Evolutionary conservation across 1,140 invertebrate species (phyloP), one percentile per base, ranked within the genome.

Genomic region (Danaus plexippus): DNA sequence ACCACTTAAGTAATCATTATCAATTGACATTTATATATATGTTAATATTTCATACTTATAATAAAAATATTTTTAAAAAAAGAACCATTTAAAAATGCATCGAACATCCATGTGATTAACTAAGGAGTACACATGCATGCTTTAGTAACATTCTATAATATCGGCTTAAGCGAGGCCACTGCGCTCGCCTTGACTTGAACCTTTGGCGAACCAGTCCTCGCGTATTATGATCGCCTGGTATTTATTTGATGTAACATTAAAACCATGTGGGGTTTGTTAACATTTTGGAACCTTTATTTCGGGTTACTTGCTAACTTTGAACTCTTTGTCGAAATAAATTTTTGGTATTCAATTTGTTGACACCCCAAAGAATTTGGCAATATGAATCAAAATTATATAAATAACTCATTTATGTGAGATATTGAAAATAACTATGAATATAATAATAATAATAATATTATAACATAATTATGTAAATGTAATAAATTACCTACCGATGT

Each of bases 61-160:
- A 47, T 22, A 32, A 32, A 32, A 42, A 13, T 9, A 44, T 48
- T 18, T 46, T 46, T n/a, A 43, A 54, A 48, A 54, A 48, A 32
- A 10, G 40, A 52, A 11, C 7, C 50, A 52, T 43, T 7, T 32
- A 32, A 32, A 32, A 32, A 32, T 32, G 22, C 22, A 32, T 32
- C 22, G 22, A 32, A 32, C 7, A 6, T 32, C 22, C 22, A 32
- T 32, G 5, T 6, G 22, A 32, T 32, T 32, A 52, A 40, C 42
- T 43, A 41, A 41, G 48, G 12, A 43, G 50, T 52, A 15, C 15
- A 15, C 12, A 52, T 43, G 42, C 44, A 52, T 47, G 47, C 56
- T 64, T 69, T 66, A 57, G 69, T 64, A 71, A 72, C 54, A 58
- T 64, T 62, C 63, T 67, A 67, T 69, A 69, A 66, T 57, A 66